Evolutionary conservation across 2,888 invertebrate genomes (phyloP), one percentile per base, ranked within the genome.

Genomic region (Drosophila affinis): DNA sequence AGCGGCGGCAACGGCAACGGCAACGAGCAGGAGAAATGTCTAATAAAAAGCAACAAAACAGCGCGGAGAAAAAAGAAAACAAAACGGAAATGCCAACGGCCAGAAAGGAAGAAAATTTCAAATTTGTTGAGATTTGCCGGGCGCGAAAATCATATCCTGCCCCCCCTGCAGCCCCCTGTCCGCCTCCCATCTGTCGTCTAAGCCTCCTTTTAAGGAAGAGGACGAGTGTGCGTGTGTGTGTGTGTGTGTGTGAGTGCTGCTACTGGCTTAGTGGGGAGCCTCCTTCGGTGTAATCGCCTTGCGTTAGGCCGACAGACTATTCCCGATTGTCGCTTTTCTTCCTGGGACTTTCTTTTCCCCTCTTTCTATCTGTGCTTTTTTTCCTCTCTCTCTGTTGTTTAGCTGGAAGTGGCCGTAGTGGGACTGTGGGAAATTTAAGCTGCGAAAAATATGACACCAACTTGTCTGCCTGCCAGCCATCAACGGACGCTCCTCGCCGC

Each of bases 401-500:
- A 51, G 49, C 58, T 59, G 54, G 39, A 72, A 72, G 58, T 64
- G 55, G 64, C 76, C 75, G 39, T 32, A 14, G 39, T 24, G 14
- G 47, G 49, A 45, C 64, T 72, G 72, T 68, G 72, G 76, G 74
- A 87, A 82, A 87, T 87, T 87, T 88, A 90, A 90, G 90, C 89
- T 87, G 88, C 83, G 80, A 83, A 85, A 89, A 90, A 89, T 90
- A 84, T 89, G 90, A 89, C 90, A 89, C 89, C 82, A 85, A 85
- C 74, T 68, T 72, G 77, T 73, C 63, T 61, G 75, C 70, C 53
- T 21, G 39, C 39, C 53, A 17, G 39, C 39, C 39, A 3, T n/a
- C 39, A n/a, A 7, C 27, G 54, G 47, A 70, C 72, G 81, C 59
- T 48, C 21, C 61, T 51, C 44, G 65, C 3, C 24, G 24, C 21